A percentile compares a stretch with the other conserved stretches of the same genome.
These are phyloP conservation scores for Yponomeuta evonymella DNA, from an alignment of 2,888 invertebrate species.

Conservation along the genomic window DNA sequence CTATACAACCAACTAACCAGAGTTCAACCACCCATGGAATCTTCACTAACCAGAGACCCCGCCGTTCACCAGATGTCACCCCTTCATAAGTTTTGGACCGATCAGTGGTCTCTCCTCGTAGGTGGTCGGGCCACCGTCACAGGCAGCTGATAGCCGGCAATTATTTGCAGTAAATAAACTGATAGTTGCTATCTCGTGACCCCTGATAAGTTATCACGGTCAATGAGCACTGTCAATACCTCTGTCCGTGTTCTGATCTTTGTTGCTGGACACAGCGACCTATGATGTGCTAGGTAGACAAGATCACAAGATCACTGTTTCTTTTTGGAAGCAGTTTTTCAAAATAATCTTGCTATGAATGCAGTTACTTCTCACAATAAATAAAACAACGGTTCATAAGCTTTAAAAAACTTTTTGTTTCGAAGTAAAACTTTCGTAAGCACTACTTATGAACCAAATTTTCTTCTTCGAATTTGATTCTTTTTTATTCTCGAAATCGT, in stretches of 20 bases:
- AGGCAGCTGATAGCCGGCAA: constrained; percentile 14
- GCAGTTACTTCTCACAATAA: too few relatives aligned
- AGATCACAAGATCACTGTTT: too few relatives aligned
- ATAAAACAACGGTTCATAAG: too few relatives aligned
- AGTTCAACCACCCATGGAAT: neutral
- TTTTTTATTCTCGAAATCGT: too few relatives aligned
- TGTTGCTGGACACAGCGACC: constrained; percentile 4
- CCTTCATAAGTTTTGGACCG: neutral
- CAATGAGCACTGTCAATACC: constrained; percentile 11
- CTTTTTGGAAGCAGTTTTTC: too few relatives aligned
- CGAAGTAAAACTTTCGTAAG: too few relatives aligned
- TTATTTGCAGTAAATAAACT: constrained; percentile 33
- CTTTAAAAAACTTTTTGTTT: too few relatives aligned
- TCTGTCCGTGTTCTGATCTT: neutral
- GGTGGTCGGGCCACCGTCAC: constrained; percentile 18
- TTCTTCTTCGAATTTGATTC: too few relatives aligned
- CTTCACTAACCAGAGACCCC: neutral
- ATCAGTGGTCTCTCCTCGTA: neutral
- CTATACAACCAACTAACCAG: neutral
- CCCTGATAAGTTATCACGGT: constrained; percentile 20
- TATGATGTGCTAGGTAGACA: too few relatives aligned
- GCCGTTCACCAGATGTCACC: neutral
- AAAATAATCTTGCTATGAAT: too few relatives aligned
- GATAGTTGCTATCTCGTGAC: constrained; percentile 21
- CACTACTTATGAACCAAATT: too few relatives aligned